These are phyloP conservation scores for Pristionchus mayeri DNA, from an alignment of 2,888 invertebrate species.

Conservation along the genomic window DNA sequence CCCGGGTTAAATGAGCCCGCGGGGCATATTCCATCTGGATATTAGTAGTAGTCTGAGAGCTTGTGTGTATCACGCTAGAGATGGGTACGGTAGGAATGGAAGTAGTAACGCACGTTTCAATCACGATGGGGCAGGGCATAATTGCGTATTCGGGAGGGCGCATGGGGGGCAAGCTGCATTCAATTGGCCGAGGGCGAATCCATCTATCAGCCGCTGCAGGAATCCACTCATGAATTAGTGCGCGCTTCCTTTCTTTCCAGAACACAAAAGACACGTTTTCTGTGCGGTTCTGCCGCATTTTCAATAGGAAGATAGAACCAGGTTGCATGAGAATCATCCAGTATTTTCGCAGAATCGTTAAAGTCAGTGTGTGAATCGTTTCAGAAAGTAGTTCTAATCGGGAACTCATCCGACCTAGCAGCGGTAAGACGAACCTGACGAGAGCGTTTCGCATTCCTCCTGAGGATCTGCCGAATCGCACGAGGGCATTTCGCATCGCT, in stretches of 20 bases:
- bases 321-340: too few relatives aligned
- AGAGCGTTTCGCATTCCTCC: slow-evolving; percentile 69
- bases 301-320: too few relatives aligned
- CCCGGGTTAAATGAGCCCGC: slow-evolving; percentile 35
- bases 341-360: too few relatives aligned
- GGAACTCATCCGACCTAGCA: too few relatives aligned
- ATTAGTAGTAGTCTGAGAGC: slow-evolving; percentile 14
- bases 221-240: slow-evolving; percentile 5
- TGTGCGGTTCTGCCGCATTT: too few relatives aligned
- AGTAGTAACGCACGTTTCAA: background rate
- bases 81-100: background rate
- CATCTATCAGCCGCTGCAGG: background rate
- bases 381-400: too few relatives aligned
- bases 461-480: slow-evolving; percentile 66
- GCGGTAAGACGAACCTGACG: slow-evolving; percentile 54
- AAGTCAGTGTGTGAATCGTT: too few relatives aligned
- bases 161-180: background rate
- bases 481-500: slow-evolving; percentile 70
- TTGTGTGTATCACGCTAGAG: background rate
- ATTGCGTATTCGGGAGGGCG: slow-evolving; percentile 5
- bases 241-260: too few relatives aligned
- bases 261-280: too few relatives aligned
- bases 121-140: background rate
- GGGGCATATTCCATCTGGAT: slow-evolving; percentile 2
- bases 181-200: slow-evolving; percentile 21